Evolutionary conservation across 35 echinoderm and acorn worm species (phyloP).

Genomic region (Patiria miniata): DNA sequence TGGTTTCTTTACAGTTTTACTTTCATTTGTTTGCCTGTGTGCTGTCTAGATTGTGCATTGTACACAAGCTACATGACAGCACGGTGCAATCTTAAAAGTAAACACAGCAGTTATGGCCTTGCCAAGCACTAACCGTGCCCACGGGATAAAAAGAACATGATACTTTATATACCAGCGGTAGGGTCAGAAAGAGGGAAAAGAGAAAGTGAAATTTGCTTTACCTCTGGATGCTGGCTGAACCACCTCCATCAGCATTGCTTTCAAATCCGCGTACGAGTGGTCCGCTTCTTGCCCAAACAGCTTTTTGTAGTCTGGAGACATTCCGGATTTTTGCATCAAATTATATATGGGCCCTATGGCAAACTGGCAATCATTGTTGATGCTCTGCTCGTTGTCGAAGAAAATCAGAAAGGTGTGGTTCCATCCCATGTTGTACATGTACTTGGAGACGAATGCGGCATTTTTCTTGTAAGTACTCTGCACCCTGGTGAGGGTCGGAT

Average conservation of each 20-base stretch:
- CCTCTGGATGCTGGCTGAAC: neutral
- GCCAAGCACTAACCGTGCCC: no score
- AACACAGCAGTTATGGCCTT: no score
- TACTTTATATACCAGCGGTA: neutral
- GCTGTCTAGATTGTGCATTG: no score
- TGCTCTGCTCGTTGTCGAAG: slow-evolving; percentile 1
- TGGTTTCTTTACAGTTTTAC: no score
- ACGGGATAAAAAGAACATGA: neutral
- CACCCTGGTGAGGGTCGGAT: slow-evolving; percentile 18
- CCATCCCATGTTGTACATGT: slow-evolving; percentile 9
- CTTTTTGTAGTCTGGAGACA: neutral
- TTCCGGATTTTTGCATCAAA: neutral
- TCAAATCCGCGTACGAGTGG: neutral
- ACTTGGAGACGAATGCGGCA: neutral
- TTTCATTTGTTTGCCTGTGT: no score
- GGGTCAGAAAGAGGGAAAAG: neutral
- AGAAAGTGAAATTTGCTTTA: neutral
- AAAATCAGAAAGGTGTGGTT: slow-evolving; percentile 23
- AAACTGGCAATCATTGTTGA: slow-evolving; percentile 23
- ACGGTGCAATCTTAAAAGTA: no score
- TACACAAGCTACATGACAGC: no score
- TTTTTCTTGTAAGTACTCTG: slow-evolving; percentile 31
- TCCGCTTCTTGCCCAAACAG: neutral
- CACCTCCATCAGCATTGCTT: neutral
- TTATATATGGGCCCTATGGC: neutral